Evolutionary conservation across 2,888 invertebrate genomes (phyloP).

Genomic region (Mechanitis messenoides): DNA sequence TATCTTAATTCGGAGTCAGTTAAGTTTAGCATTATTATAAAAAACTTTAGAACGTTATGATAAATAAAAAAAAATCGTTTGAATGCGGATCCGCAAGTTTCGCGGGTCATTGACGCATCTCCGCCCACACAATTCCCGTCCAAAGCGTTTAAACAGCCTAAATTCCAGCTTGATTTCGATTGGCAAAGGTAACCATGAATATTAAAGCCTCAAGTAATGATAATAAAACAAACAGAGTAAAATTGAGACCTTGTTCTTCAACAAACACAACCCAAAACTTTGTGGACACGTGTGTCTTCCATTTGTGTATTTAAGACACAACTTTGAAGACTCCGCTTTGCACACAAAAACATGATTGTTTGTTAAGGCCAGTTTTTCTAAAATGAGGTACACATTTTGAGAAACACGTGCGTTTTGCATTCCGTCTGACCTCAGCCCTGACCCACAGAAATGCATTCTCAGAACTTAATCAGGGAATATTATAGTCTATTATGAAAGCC

Average conservation of each 20-base stretch:
- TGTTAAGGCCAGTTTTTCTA: constrained; percentile 26
- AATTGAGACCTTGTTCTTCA: constrained; percentile 51
- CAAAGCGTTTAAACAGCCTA: constrained; percentile 39
- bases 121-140: constrained; percentile 64
- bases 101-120: constrained; percentile 74
- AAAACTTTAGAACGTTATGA: constrained; percentile 1
- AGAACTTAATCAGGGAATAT: constrained; percentile 26
- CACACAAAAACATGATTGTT: constrained; percentile 42
- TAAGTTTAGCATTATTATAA: background rate
- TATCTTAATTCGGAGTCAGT: background rate
- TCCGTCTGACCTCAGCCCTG: constrained; percentile 18
- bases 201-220: constrained; percentile 26
- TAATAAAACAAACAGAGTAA: constrained; percentile 23
- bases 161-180: constrained; percentile 28
- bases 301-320: constrained; percentile 54
- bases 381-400: constrained; percentile 10
- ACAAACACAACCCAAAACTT: constrained; percentile 60
- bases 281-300: constrained; percentile 61
- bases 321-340: constrained; percentile 60
- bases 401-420: constrained; percentile 26
- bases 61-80: constrained; percentile 34
- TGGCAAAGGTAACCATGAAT: constrained; percentile 10
- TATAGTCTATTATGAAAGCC: constrained; percentile 31
- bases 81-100: constrained; percentile 74
- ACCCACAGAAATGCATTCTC: constrained; percentile 24